A percentile compares a stretch with the other conserved stretches of the same genome.
These are phyloP conservation scores for Drepana arcuata DNA, from an alignment of 1,140 invertebrate genomes.

Conservation along the genomic window DNA sequence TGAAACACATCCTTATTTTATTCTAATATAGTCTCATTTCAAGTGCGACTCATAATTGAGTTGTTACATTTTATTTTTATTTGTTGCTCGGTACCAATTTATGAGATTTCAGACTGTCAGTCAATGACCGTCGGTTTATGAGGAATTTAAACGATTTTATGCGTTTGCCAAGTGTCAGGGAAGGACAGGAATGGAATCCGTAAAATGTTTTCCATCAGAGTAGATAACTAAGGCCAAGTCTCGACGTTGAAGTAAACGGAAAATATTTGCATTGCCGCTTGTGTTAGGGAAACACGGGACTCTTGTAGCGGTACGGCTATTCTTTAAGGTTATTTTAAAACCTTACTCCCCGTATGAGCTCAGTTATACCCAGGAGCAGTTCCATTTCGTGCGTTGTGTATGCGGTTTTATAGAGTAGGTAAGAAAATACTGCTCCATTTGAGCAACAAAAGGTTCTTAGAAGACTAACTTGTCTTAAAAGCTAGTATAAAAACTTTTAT, in stretches of 20 bases:
- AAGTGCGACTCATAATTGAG: constrained; percentile 17
- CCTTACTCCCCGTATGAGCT: no score
- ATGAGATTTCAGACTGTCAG: constrained; percentile 18
- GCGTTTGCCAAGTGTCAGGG: background rate
- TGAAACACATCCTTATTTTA: background rate
- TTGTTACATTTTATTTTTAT: constrained; percentile 13
- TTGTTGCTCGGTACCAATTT: constrained; percentile 13
- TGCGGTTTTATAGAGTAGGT: no score
- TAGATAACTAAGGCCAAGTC: background rate
- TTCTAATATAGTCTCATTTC: constrained; percentile 5
- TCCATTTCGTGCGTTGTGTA: no score
- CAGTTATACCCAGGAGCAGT: no score
- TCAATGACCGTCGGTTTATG: constrained; percentile 6
- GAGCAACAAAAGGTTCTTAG: no score
- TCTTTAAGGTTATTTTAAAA: no score
- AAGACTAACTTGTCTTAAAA: no score
- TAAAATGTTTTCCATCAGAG: background rate
- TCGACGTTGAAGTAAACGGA: background rate
- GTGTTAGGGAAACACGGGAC: background rate
- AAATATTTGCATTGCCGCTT: background rate
- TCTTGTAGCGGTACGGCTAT: background rate
- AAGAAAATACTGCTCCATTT: no score
- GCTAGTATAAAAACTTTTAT: no score
- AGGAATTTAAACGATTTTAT: background rate
- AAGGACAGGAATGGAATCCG: no score